Evolutionary conservation across 2,113 vertebrate genomes (phyloP).

Genomic region (Heterochromis multidens): DNA sequence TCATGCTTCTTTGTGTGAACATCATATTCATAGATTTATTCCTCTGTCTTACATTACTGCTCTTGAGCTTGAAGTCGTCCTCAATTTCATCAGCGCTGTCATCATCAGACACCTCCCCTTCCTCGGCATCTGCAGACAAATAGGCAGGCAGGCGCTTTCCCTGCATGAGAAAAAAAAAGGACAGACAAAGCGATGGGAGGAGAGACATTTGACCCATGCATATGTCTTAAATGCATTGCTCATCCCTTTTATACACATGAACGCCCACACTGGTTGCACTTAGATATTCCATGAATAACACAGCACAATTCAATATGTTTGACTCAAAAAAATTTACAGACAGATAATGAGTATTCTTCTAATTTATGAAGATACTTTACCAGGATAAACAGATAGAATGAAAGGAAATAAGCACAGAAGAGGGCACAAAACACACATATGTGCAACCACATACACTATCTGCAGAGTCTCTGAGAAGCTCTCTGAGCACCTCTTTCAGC

Average conservation of each 20-base stretch:
- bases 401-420: neutral
- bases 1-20: neutral
- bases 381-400: neutral
- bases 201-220: neutral
- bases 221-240: neutral
- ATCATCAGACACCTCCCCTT: constrained; percentile 97
- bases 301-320: neutral
- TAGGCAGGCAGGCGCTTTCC: constrained; percentile 91
- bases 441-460: constrained; percentile 7
- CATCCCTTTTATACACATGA: neutral
- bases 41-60: constrained; percentile 77
- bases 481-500: constrained; percentile 39
- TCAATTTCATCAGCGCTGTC: constrained; percentile 98
- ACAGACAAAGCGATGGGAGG: neutral
- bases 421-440: neutral
- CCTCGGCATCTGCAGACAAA: constrained; percentile 89
- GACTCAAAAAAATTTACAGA: neutral
- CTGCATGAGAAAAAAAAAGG: constrained; percentile 65
- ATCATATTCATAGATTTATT: neutral
- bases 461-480: constrained; percentile 32
- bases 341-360: neutral
- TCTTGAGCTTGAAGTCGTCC: constrained; percentile 93
- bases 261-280: neutral
- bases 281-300: neutral
- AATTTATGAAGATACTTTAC: neutral